Evolutionary conservation across 2,113 vertebrate species (phyloP).

Genomic region (Apodemus speciosus): DNA sequence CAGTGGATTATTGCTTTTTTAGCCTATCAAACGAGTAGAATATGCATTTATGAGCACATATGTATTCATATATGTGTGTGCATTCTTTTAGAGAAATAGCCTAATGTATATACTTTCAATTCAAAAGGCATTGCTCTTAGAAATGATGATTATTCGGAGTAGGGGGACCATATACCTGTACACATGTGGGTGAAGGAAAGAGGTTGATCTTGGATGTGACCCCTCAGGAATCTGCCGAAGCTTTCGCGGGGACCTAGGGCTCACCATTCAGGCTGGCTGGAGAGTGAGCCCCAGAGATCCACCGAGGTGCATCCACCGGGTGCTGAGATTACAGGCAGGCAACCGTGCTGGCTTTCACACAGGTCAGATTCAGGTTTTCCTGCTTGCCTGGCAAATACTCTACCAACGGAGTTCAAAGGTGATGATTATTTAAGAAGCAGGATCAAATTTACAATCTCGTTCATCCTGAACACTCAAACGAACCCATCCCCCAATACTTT

Average conservation of each 20-base stretch:
- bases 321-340: not conserved
- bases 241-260: not conserved
- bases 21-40: conserved; percentile 4
- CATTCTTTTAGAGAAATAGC: not conserved
- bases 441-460: not conserved
- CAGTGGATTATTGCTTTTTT: not conserved
- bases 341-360: not conserved
- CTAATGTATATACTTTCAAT: too few relatives aligned
- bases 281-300: not conserved
- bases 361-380: not conserved
- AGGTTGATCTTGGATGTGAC: too few relatives aligned
- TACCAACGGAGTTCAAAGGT: not conserved
- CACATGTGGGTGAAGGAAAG: too few relatives aligned
- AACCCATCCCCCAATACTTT: not conserved
- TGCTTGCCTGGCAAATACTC: not conserved
- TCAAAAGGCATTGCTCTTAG: conserved; percentile 1
- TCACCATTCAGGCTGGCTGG: not conserved
- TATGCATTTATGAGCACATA: not conserved
- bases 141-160: not conserved
- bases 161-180: not conserved
- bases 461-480: not conserved
- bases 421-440: not conserved
- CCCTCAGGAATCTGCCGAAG: not conserved
- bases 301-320: too few relatives aligned
- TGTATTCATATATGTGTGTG: fast-evolving